Evolutionary conservation across 92 coral and sea anemone species (phyloP).

Genomic region (Phenganax marumi): DNA sequence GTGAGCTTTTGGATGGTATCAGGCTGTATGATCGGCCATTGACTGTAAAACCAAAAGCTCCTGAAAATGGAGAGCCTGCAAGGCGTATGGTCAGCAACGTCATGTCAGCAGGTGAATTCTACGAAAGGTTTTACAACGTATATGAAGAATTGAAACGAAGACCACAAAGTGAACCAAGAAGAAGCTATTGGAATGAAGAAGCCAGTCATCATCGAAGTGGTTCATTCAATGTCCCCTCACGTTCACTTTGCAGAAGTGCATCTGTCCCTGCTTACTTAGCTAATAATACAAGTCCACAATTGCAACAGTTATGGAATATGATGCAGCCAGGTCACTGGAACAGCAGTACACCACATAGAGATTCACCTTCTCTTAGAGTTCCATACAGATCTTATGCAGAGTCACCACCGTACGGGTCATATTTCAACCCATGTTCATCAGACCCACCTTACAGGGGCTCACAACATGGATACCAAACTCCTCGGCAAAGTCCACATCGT

Average conservation of each 20-base stretch:
- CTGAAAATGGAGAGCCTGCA: conserved; percentile 21
- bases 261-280: conserved; percentile 12
- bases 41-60: conserved; percentile 54
- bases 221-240: conserved; percentile 6
- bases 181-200: conserved; percentile 17
- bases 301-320: conserved; percentile 42
- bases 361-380: not conserved
- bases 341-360: not conserved
- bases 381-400: not conserved
- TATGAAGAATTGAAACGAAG: conserved; percentile 24
- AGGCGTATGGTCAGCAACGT: conserved; percentile 25
- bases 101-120: conserved; percentile 18
- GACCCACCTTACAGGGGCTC: not conserved
- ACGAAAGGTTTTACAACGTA: conserved; percentile 22
- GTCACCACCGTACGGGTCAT: not conserved
- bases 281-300: conserved; percentile 35
- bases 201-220: not conserved
- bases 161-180: conserved; percentile 46
- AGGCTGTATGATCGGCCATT: conserved; percentile 68
- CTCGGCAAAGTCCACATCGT: not conserved
- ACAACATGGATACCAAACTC: not conserved
- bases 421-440: not conserved
- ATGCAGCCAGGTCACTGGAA: not conserved
- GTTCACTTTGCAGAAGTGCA: not conserved
- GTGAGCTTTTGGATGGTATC: conserved; percentile 75